Evolutionary conservation across 2,797 vertebrate species (phyloP).

Genomic region (Buceros bicornis): DNA sequence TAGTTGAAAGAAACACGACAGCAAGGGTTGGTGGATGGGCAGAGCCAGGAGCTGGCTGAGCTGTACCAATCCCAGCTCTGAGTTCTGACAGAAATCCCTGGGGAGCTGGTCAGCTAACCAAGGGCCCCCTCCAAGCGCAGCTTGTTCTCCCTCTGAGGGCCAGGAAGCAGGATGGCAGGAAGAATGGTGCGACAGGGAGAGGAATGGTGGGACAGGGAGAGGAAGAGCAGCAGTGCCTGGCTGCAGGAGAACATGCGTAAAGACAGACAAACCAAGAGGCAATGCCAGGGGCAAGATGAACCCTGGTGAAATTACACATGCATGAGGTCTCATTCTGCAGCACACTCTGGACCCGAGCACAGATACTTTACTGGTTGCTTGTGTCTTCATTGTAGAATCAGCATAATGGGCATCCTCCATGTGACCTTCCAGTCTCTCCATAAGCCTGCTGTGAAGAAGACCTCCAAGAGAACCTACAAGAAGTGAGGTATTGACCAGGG

Average conservation of each 20-base stretch:
- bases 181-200: accelerated
- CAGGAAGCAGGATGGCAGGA: neutral
- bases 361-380: neutral
- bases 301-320: neutral
- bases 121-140: neutral
- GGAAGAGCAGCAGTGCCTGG: neutral
- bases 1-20: accelerated
- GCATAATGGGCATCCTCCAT: neutral
- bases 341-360: accelerated
- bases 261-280: neutral
- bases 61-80: neutral
- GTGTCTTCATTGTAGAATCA: neutral
- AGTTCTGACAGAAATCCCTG: neutral
- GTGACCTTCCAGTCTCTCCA: neutral
- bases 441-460: neutral
- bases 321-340: neutral
- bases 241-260: neutral
- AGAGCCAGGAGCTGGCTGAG: neutral
- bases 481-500: neutral
- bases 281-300: neutral
- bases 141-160: neutral
- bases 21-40: neutral
- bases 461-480: neutral
- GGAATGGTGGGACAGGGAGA: neutral
- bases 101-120: neutral